A percentile compares a stretch with the other conserved stretches of the same genome.
These are phyloP conservation scores for Sparus aurata DNA, from an alignment of 2,797 vertebrate genomes.

Conservation along the genomic window DNA sequence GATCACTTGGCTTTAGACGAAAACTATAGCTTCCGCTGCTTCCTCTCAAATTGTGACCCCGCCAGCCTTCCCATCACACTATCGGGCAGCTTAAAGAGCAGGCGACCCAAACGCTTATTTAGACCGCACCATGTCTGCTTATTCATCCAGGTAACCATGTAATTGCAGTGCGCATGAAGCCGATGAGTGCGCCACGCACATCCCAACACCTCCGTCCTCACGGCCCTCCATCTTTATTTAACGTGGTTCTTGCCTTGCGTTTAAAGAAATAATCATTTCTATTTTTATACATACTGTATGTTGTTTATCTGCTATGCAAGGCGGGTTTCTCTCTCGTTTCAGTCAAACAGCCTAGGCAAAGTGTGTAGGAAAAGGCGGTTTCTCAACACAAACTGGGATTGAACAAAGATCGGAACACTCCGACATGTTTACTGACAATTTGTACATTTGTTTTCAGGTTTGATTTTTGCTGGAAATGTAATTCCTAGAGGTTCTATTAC, in stretches of 20 bases:
- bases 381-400: background rate
- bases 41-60: background rate
- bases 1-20: background rate
- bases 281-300: constrained; percentile 68
- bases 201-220: background rate
- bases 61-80: background rate
- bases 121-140: background rate
- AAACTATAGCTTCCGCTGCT: background rate
- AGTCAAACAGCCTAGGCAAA: constrained; percentile 11
- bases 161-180: background rate
- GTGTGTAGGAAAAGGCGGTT: background rate
- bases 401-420: background rate
- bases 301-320: constrained; percentile 73
- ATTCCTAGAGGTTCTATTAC: constrained; percentile 12
- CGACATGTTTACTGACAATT: constrained; percentile 9
- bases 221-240: constrained; percentile 5
- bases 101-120: background rate
- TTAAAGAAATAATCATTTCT: constrained; percentile 45
- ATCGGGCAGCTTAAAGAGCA: background rate
- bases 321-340: constrained; percentile 35
- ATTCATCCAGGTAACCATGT: background rate
- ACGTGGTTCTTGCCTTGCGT: constrained; percentile 6
- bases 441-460: background rate
- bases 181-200: background rate
- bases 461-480: background rate